A percentile compares a stretch with the other conserved stretches of the same genome.
Evolutionary conservation across 2,888 invertebrate species (phyloP).

Genomic region (Lingula anatina): DNA sequence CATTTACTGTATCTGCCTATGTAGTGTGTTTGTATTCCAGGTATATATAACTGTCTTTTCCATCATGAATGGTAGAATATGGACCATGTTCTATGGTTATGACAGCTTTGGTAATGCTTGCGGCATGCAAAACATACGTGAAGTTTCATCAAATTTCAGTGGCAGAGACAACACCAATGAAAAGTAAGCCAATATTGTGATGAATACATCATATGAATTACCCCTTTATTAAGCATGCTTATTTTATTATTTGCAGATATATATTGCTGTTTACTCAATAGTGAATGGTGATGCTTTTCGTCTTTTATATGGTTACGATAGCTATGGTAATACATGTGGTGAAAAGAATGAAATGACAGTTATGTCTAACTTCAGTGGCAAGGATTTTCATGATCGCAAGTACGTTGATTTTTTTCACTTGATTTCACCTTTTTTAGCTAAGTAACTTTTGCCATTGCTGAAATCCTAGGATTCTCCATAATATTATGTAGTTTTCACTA

Average conservation of each 20-base stretch:
- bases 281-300: not conserved
- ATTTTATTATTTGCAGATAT: constrained; percentile 2
- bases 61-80: too few relatives aligned
- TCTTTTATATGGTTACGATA: constrained; percentile 1
- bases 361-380: not conserved
- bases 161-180: too few relatives aligned
- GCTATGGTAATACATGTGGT: constrained; percentile 1
- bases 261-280: not conserved
- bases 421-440: not conserved
- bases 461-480: too few relatives aligned
- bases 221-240: too few relatives aligned
- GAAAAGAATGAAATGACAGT: not conserved
- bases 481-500: too few relatives aligned
- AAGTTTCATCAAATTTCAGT: not conserved
- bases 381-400: not conserved
- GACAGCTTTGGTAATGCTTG: not conserved
- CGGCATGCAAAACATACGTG: not conserved
- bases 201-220: too few relatives aligned
- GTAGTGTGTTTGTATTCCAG: too few relatives aligned
- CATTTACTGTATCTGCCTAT: too few relatives aligned
- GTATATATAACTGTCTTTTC: too few relatives aligned
- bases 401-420: not conserved
- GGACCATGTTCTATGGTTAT: too few relatives aligned
- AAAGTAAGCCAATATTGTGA: too few relatives aligned
- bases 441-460: not conserved